Evolutionary conservation across 2,113 vertebrate species (phyloP).

Genomic region (Upupa epops): DNA sequence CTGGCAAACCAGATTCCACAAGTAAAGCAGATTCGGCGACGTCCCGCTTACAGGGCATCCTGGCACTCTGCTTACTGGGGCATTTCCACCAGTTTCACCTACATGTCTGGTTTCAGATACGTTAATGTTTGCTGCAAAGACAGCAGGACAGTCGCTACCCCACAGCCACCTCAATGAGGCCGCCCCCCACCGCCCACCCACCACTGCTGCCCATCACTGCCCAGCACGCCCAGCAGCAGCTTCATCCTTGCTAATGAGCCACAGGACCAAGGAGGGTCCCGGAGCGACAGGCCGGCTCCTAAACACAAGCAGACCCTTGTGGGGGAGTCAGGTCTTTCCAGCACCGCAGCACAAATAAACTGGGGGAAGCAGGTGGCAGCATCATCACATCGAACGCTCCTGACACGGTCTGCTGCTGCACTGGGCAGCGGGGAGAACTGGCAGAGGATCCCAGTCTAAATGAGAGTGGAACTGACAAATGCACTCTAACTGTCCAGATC

Average conservation of each 20-base stretch:
- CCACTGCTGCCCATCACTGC: accelerated
- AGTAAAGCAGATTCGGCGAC: neutral
- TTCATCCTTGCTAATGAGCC: neutral
- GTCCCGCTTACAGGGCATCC: neutral
- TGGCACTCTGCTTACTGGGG: neutral
- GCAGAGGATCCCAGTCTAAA: neutral
- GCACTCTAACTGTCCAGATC: neutral
- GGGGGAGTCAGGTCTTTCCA: neutral
- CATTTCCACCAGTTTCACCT: neutral
- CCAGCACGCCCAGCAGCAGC: neutral
- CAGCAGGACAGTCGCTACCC: neutral
- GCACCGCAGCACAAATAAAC: neutral
- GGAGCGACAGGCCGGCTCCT: neutral
- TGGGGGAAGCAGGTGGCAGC: neutral
- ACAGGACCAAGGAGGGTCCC: neutral
- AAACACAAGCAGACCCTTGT: neutral
- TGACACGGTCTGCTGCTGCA: neutral
- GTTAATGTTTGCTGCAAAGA: neutral
- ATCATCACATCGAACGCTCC: accelerated
- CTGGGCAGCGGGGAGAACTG: neutral
- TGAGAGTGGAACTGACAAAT: neutral
- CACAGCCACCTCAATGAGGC: neutral
- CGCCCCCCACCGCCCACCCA: accelerated
- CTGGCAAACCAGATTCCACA: neutral
- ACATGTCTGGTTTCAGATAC: neutral